Evolutionary conservation across 2,113 vertebrate genomes (phyloP).

Genomic region (Takifugu bimaculatus): DNA sequence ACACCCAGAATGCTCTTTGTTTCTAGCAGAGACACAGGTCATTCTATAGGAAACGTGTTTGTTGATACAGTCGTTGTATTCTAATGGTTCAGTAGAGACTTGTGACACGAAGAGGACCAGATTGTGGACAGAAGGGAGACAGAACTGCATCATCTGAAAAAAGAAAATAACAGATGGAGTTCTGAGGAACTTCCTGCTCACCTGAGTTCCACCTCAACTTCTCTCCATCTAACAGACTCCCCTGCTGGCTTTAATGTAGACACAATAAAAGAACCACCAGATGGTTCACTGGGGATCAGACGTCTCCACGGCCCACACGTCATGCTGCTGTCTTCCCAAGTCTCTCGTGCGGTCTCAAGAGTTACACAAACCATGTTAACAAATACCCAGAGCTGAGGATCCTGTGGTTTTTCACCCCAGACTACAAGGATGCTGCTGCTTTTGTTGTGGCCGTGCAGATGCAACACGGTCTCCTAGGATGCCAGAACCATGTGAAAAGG

Average conservation of each 20-base stretch:
- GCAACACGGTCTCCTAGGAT: slow-evolving; percentile 41
- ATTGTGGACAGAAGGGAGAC: no score
- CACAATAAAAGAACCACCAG: slow-evolving; percentile 65
- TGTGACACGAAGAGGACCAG: no score
- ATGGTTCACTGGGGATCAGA: slow-evolving; percentile 31
- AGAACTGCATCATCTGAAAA: no score
- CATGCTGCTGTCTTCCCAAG: not conserved
- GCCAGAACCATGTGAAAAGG: slow-evolving; percentile 62
- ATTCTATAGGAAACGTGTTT: no score
- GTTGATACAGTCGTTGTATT: no score
- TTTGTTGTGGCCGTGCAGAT: slow-evolving; percentile 63
- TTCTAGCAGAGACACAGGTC: no score
- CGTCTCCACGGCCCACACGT: slow-evolving; percentile 43
- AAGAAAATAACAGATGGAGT: no score
- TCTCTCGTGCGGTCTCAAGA: slow-evolving; percentile 26
- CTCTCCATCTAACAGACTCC: slow-evolving; percentile 51
- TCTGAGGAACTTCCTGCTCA: no score
- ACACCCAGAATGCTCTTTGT: no score
- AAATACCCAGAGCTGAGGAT: slow-evolving; percentile 44
- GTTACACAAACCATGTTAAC: slow-evolving; percentile 66
- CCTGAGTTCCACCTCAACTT: no score
- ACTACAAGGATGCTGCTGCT: slow-evolving; percentile 43
- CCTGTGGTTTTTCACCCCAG: slow-evolving; percentile 49
- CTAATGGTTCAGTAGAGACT: no score
- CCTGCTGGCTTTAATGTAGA: slow-evolving; percentile 50